Percentiles rank a stretch among this genome's conserved stretches.
Conservation (phyloP, 1,140 invertebrate genomes). For the Arctopsyche grandis region DNA sequence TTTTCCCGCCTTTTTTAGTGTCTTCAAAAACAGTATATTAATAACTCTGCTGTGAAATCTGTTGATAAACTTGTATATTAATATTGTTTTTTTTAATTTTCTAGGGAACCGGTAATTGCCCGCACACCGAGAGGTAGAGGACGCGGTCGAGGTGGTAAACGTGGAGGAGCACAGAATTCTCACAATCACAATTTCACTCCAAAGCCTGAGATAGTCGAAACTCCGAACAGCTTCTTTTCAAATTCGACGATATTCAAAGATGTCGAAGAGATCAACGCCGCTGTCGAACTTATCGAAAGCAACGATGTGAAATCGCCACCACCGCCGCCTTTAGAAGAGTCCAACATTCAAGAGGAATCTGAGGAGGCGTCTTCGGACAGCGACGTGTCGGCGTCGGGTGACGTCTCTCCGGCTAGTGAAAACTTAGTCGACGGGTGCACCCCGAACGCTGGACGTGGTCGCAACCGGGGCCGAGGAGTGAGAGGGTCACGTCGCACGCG, state of each 20-base stretch:
- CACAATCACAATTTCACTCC: slow-evolving; percentile 35
- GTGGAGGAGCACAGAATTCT: slow-evolving; percentile 48
- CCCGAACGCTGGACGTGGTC: neutral
- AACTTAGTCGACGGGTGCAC: neutral
- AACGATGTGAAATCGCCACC: neutral
- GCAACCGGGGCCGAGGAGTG: slow-evolving; percentile 39
- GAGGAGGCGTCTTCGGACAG: slow-evolving; percentile 59
- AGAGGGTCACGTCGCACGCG: slow-evolving; percentile 34
- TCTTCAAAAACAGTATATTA: too few species aligned
- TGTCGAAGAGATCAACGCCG: neutral
- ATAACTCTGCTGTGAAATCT: neutral
- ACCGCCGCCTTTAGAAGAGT: slow-evolving; percentile 5
- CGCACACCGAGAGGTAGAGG: slow-evolving; percentile 59
- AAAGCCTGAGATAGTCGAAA: slow-evolving; percentile 4
- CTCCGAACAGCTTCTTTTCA: neutral
- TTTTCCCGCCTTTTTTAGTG: too few species aligned
- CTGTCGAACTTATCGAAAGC: neutral
- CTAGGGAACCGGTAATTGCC: slow-evolving; percentile 48
- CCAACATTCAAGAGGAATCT: neutral
- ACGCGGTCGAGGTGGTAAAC: slow-evolving; percentile 56
- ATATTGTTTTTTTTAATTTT: neutral
- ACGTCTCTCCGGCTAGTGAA: neutral
- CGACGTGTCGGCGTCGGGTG: slow-evolving; percentile 62
- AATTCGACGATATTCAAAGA: neutral
- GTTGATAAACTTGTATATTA: neutral